Percentiles rank a stretch among this genome's conserved stretches.
Conservation (phyloP, 2,113 vertebrate genomes). For the Fulica atra region DNA sequence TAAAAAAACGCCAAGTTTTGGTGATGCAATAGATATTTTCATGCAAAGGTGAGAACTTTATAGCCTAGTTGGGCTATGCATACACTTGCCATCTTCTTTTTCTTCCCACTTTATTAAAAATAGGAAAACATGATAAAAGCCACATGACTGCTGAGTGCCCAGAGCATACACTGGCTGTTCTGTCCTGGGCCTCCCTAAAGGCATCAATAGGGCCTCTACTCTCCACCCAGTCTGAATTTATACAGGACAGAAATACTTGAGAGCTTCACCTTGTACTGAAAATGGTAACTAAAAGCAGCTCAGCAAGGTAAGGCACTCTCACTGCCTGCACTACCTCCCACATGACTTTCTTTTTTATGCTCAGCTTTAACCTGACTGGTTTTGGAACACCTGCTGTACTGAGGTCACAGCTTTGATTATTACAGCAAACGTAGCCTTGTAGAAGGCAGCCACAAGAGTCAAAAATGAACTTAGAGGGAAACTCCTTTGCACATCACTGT, state of each 20-base stretch:
- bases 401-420: background rate
- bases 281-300: background rate
- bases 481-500: background rate
- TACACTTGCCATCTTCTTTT: background rate
- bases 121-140: rapidly evolving
- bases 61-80: background rate
- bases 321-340: background rate
- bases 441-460: background rate
- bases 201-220: rapidly evolving
- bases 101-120: background rate
- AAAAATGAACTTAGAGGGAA: background rate
- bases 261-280: background rate
- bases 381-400: background rate
- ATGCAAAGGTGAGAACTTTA: background rate
- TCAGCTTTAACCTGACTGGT: background rate
- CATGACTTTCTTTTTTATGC: background rate
- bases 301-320: background rate
- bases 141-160: background rate
- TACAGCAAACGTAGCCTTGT: rapidly evolving
- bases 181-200: background rate
- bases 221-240: background rate
- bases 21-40: background rate
- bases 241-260: background rate
- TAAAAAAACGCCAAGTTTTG: background rate
- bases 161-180: no score